phyloP scores from a whole-genome alignment of 2,797 vertebrate genomes.

The Serranus cabrilla region DNA sequence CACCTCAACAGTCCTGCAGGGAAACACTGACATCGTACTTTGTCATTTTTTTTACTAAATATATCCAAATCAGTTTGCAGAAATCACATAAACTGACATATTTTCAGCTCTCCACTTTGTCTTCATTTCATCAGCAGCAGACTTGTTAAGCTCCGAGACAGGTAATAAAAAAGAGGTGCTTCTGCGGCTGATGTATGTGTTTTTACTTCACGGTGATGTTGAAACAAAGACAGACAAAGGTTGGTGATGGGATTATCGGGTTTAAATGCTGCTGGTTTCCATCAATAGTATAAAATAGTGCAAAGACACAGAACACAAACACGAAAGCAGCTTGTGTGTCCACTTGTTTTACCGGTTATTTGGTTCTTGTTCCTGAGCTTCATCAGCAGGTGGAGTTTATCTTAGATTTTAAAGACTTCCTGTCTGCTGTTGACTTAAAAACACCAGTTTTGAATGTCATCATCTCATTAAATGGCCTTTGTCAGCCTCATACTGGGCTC shows the following conservation, averaged over 20 bases:
- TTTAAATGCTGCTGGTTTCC: not conserved
- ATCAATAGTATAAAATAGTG: too few relatives aligned
- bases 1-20: slow-evolving; percentile 8
- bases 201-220: slow-evolving; percentile 24
- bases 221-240: not conserved
- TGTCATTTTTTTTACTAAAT: slow-evolving; percentile 35
- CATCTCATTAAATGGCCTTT: too few relatives aligned
- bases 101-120: slow-evolving; percentile 16
- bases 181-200: slow-evolving; percentile 16
- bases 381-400: too few relatives aligned
- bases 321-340: too few relatives aligned
- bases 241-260: not conserved
- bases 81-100: slow-evolving; percentile 20
- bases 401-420: too few relatives aligned
- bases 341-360: too few relatives aligned
- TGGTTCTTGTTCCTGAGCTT: too few relatives aligned
- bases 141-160: slow-evolving; percentile 9
- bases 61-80: slow-evolving; percentile 17
- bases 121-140: slow-evolving; percentile 15
- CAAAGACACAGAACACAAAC: not conserved
- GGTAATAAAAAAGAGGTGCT: not conserved
- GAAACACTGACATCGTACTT: not conserved
- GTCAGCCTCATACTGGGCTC: too few relatives aligned
- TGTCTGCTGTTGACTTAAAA: too few relatives aligned
- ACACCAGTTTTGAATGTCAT: too few relatives aligned